Conservation (phyloP, 2,888 invertebrate species). For the Eupeodes luniger region DNA sequence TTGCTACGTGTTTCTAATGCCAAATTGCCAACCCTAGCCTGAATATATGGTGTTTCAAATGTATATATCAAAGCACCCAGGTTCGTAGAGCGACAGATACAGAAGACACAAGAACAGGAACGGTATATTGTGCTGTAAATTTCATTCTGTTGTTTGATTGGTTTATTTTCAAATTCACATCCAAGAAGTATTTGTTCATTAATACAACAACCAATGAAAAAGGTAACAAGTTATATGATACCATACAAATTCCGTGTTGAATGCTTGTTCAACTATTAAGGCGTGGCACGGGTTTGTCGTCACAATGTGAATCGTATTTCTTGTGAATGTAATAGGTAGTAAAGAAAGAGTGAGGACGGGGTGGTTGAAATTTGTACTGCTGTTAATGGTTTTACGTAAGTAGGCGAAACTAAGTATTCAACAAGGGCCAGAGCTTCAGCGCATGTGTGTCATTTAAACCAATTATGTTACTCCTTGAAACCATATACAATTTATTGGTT, state of each 20-base stretch:
- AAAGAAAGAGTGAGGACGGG: not conserved
- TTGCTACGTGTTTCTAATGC: slow-evolving; percentile 76
- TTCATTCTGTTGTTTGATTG: not conserved
- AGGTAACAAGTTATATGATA: not conserved
- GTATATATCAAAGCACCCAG: not conserved
- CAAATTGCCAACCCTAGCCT: slow-evolving; percentile 64
- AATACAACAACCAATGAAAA: not conserved
- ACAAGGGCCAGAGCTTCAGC: slow-evolving; percentile 28
- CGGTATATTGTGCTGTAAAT: not conserved
- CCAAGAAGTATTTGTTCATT: not conserved
- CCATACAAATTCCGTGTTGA: not conserved
- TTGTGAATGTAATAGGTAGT: not conserved
- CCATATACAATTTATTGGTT: slow-evolving; percentile 62
- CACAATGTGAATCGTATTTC: not conserved
- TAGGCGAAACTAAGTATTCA: not conserved
- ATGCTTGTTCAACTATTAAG: not conserved
- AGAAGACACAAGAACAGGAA: not conserved
- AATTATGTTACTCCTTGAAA: slow-evolving; percentile 36
- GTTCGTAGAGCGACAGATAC: not conserved
- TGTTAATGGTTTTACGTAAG: not conserved
- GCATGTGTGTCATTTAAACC: slow-evolving; percentile 44
- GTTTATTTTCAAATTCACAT: not conserved
- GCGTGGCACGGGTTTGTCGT: not conserved
- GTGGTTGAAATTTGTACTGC: not conserved
- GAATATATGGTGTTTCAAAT: slow-evolving; percentile 52